These are phyloP conservation scores for Carterocephalus palaemon DNA, from an alignment of 2,888 invertebrate species.

Conservation along the genomic window DNA sequence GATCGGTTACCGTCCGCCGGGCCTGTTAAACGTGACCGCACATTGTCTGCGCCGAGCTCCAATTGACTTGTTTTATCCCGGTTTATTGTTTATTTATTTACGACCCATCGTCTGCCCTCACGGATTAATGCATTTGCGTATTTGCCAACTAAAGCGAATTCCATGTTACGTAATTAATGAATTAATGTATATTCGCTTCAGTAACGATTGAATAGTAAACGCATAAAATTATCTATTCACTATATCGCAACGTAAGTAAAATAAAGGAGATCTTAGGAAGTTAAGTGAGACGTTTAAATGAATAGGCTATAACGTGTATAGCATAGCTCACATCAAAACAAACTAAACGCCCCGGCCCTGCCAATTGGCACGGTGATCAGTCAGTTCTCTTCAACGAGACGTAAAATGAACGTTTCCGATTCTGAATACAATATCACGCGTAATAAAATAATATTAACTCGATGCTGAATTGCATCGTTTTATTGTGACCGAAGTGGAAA, in stretches of 20 bases:
- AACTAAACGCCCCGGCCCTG: slow-evolving; percentile 15
- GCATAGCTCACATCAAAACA: slow-evolving; percentile 13
- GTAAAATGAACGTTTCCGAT: slow-evolving; percentile 22
- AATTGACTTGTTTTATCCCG: slow-evolving; percentile 73
- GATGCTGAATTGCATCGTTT: slow-evolving; percentile 55
- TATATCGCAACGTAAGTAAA: too few species aligned
- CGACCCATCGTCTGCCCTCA: slow-evolving; percentile 37
- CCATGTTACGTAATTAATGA: slow-evolving; percentile 10
- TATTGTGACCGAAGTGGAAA: slow-evolving; percentile 71
- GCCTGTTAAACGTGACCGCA: slow-evolving; percentile 74
- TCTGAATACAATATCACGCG: slow-evolving; percentile 61
- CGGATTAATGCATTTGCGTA: slow-evolving; percentile 22
- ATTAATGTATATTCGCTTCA: slow-evolving; percentile 25
- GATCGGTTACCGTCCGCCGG: slow-evolving; percentile 65
- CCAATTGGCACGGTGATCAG: slow-evolving; percentile 10
- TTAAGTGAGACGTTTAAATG: background rate
- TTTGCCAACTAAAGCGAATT: slow-evolving; percentile 9
- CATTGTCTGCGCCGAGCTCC: slow-evolving; percentile 66
- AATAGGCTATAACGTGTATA: background rate
- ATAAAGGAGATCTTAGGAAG: too few species aligned
- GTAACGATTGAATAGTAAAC: background rate
- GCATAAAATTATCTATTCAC: background rate
- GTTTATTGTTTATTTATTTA: slow-evolving; percentile 75
- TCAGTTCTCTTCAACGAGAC: slow-evolving; percentile 18
- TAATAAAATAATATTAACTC: slow-evolving; percentile 72